Evolutionary conservation across 2,888 invertebrate species (phyloP).

Genomic region (Campoplex nolae): DNA sequence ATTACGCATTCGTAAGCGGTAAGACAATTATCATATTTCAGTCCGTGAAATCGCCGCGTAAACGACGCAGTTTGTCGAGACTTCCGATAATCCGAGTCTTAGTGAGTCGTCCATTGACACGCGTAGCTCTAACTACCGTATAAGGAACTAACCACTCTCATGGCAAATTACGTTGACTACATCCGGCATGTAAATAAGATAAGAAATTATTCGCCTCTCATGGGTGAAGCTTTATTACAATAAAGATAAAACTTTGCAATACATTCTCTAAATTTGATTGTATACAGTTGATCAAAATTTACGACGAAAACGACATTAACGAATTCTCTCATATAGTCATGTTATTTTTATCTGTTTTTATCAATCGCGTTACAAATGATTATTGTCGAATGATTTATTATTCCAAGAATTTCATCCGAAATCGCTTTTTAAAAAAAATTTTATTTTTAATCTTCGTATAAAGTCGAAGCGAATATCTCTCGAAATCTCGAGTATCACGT

Average conservation of each 20-base stretch:
- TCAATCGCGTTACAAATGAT: neutral
- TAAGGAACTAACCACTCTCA: conserved; percentile 26
- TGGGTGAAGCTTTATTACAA: neutral
- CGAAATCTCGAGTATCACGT: neutral
- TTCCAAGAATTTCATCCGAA: neutral
- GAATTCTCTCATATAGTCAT: neutral
- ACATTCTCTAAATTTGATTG: neutral
- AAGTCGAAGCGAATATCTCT: conserved; percentile 2
- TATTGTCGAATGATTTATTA: neutral
- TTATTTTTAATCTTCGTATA: conserved; percentile 21
- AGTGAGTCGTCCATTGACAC: conserved; percentile 19
- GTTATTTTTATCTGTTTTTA: neutral
- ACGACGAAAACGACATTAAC: neutral
- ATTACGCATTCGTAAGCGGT: conserved; percentile 24
- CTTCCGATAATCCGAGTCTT: conserved; percentile 25
- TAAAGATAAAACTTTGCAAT: neutral
- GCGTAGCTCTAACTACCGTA: conserved; percentile 11
- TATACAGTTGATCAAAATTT: neutral
- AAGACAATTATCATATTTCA: conserved; percentile 43
- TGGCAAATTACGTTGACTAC: conserved; percentile 25
- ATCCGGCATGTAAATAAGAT: conserved; percentile 12
- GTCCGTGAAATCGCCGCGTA: conserved; percentile 31
- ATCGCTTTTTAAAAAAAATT: neutral
- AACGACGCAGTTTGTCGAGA: conserved; percentile 35
- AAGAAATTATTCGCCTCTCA: conserved; percentile 1